A percentile compares a stretch with the other conserved stretches of the same genome.
Evolutionary conservation across 2,797 vertebrate genomes (phyloP).

Genomic region (Natrix natrix): DNA sequence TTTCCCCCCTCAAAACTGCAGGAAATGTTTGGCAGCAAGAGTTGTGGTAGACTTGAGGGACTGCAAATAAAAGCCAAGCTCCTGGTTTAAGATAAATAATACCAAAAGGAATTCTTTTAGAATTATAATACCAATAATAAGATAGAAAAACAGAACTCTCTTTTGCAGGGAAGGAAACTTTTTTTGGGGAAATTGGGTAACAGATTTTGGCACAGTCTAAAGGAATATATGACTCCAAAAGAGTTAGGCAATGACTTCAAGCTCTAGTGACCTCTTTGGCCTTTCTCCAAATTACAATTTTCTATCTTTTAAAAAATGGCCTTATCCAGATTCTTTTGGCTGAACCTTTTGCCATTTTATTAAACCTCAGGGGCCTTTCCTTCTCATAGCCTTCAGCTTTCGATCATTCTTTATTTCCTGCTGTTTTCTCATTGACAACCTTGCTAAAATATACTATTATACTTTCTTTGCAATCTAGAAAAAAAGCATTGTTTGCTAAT

Average conservation of each 20-base stretch:
- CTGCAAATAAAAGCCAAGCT: background rate
- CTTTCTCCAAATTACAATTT: background rate
- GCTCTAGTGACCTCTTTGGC: background rate
- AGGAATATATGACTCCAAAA: background rate
- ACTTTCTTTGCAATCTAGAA: background rate
- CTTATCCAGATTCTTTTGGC: background rate
- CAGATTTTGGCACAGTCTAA: background rate
- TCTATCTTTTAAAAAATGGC: background rate
- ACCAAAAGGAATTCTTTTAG: background rate
- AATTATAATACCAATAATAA: background rate
- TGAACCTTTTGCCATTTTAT: background rate
- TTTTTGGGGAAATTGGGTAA: background rate
- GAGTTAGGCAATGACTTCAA: background rate
- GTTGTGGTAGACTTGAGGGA: background rate
- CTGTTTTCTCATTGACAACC: background rate
- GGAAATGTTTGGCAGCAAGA: background rate
- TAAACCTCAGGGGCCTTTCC: background rate
- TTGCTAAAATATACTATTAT: background rate
- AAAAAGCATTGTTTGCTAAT: background rate
- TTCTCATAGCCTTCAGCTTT: background rate
- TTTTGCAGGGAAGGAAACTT: background rate
- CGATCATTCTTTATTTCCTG: background rate
- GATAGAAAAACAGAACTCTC: background rate
- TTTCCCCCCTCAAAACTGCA: background rate
- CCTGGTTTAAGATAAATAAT: background rate